Evolutionary conservation across 2,113 vertebrate species (phyloP).

Genomic region (Eretmochelys imbricata): DNA sequence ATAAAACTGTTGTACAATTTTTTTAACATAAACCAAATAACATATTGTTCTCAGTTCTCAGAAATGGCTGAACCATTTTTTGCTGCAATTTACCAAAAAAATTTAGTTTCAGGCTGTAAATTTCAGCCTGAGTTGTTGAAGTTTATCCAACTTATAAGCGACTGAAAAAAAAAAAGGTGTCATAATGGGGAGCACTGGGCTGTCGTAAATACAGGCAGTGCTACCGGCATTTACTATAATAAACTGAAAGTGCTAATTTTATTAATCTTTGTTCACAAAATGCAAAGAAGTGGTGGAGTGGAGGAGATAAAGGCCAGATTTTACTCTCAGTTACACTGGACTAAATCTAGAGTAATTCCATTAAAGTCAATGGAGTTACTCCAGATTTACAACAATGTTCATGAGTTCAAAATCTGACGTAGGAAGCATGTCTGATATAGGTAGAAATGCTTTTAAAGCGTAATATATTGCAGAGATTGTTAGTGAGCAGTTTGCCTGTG

Average conservation of each 20-base stretch:
- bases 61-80: slow-evolving; percentile 72
- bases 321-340: background rate
- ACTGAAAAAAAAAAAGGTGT: background rate
- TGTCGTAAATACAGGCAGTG: background rate
- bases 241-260: slow-evolving; percentile 1
- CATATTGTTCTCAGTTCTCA: slow-evolving; percentile 56
- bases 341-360: background rate
- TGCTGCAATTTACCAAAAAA: slow-evolving; percentile 64
- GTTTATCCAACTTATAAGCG: background rate
- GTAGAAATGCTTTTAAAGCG: background rate
- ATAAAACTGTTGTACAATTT: slow-evolving; percentile 44
- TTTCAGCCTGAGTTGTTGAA: background rate
- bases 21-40: slow-evolving; percentile 29
- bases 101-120: slow-evolving; percentile 30
- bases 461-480: slow-evolving; percentile 41
- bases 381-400: background rate
- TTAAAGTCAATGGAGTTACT: slow-evolving; percentile 3
- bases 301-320: background rate
- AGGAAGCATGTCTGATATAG: background rate
- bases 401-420: slow-evolving; percentile 3
- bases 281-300: background rate
- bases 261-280: background rate
- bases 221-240: slow-evolving; percentile 8
- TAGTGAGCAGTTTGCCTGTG: slow-evolving; percentile 12
- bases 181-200: background rate